phyloP scores from a whole-genome alignment of 2,797 vertebrate genomes.

The Parauchenoglanis ngamensis region DNA sequence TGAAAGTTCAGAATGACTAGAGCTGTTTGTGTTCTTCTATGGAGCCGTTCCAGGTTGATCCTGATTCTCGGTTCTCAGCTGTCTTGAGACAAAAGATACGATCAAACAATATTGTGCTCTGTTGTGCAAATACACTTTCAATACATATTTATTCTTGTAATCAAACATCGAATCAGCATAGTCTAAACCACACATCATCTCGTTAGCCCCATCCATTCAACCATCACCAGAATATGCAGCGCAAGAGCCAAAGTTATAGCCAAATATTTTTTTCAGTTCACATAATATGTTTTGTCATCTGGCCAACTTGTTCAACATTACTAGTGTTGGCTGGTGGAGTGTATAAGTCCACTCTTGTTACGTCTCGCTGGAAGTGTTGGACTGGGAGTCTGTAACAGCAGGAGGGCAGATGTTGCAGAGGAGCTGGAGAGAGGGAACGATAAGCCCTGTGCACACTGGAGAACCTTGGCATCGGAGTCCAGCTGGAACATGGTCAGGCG shows the following conservation, averaged over 20 bases:
- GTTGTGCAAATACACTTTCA: constrained; percentile 68
- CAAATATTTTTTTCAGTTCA: constrained; percentile 13
- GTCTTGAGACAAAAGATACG: constrained; percentile 65
- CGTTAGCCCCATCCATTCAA: constrained; percentile 59
- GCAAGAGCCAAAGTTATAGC: constrained; percentile 41
- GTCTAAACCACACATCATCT: constrained; percentile 66
- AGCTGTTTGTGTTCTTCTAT: neutral
- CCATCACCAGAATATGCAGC: constrained; percentile 55
- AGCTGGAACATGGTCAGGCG: constrained; percentile 59
- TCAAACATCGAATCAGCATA: constrained; percentile 45
- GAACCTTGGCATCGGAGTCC: constrained; percentile 41
- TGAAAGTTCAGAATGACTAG: neutral
- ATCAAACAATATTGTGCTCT: constrained; percentile 58
- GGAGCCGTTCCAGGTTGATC: constrained; percentile 54
- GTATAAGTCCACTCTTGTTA: constrained; percentile 7
- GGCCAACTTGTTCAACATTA: constrained; percentile 68
- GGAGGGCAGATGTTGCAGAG: constrained; percentile 47
- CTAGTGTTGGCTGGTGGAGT: constrained; percentile 66
- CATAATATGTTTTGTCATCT: constrained; percentile 62
- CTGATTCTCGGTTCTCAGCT: constrained; percentile 30
- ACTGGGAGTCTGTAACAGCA: constrained; percentile 33
- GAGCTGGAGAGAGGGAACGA: constrained; percentile 35
- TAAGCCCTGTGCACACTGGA: constrained; percentile 34
- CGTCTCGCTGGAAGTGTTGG: constrained; percentile 21
- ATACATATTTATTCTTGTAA: constrained; percentile 62